phyloP scores from a whole-genome alignment of 1,140 invertebrate species.

The Spodoptera frugiperda region DNA sequence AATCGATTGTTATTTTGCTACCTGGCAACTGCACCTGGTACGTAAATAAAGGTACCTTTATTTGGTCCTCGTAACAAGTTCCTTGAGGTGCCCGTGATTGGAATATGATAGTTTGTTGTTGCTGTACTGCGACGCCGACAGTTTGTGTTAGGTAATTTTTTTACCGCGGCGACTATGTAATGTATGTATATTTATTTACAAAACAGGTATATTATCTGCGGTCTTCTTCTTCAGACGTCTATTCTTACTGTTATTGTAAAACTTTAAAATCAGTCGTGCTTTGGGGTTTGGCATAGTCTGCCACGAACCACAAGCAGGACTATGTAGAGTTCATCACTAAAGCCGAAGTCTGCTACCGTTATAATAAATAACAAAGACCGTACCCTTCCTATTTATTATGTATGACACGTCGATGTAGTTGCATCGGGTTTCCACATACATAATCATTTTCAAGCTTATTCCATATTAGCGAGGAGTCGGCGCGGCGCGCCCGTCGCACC shows the following conservation, averaged over 20 bases:
- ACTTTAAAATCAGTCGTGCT: no score
- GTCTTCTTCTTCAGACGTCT: no score
- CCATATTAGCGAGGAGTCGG: slow-evolving; percentile 52
- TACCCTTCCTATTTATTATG: slow-evolving; percentile 26
- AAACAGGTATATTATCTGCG: no score
- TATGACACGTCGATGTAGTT: slow-evolving; percentile 23
- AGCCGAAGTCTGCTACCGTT: not conserved
- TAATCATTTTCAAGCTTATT: slow-evolving; percentile 51
- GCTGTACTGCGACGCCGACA: no score
- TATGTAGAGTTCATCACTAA: not conserved
- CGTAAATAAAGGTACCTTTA: no score
- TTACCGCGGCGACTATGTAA: no score
- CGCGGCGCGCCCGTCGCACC: slow-evolving; percentile 50
- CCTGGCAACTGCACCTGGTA: slow-evolving; percentile 65
- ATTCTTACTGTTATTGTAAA: no score
- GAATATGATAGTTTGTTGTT: slow-evolving; percentile 57
- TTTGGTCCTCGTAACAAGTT: slow-evolving; percentile 55
- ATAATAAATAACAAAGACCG: slow-evolving; percentile 31
- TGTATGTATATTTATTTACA: no score
- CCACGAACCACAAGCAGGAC: no score
- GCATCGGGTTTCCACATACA: slow-evolving; percentile 43
- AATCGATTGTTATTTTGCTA: slow-evolving; percentile 51
- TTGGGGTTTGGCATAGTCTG: no score
- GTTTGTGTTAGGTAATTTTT: slow-evolving; percentile 13
- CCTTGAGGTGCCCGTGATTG: slow-evolving; percentile 55